These are phyloP conservation scores for Puma concolor DNA, from an alignment of 2,113 vertebrate species.

Conservation along the genomic window DNA sequence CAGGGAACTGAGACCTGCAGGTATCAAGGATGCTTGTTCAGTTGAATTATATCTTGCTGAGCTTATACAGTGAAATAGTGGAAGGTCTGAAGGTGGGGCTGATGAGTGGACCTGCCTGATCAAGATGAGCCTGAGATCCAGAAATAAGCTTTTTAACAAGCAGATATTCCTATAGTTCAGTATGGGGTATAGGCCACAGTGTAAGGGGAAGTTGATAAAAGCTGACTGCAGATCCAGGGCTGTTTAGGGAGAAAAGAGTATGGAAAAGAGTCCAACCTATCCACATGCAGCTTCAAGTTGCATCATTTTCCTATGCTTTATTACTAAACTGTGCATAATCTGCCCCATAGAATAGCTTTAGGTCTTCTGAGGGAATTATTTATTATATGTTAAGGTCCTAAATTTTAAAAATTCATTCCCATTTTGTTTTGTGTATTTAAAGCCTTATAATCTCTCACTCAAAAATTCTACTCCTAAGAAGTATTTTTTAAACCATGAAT, in stretches of 20 bases:
- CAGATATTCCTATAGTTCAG: neutral
- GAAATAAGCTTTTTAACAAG: neutral
- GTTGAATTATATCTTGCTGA: neutral
- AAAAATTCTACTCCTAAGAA: neutral
- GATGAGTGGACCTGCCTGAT: neutral
- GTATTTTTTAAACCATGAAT: slow-evolving; percentile 10
- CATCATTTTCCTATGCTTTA: neutral
- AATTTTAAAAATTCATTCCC: neutral
- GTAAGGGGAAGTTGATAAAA: neutral
- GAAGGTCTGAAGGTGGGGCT: neutral
- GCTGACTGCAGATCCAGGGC: neutral
- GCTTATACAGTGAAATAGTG: neutral
- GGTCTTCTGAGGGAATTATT: neutral
- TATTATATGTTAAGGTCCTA: neutral
- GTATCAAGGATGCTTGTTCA: neutral
- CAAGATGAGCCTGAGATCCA: neutral
- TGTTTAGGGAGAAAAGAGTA: neutral
- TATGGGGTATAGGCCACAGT: neutral
- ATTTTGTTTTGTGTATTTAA: neutral
- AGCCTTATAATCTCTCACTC: neutral
- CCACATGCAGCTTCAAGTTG: neutral
- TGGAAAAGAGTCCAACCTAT: neutral
- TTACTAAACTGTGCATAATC: neutral
- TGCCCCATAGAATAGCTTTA: neutral
- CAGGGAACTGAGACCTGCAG: neutral